Percentiles rank a stretch among this genome's conserved stretches.
Evolutionary conservation across 2,113 vertebrate genomes (phyloP).

Genomic region (Gallinago media): DNA sequence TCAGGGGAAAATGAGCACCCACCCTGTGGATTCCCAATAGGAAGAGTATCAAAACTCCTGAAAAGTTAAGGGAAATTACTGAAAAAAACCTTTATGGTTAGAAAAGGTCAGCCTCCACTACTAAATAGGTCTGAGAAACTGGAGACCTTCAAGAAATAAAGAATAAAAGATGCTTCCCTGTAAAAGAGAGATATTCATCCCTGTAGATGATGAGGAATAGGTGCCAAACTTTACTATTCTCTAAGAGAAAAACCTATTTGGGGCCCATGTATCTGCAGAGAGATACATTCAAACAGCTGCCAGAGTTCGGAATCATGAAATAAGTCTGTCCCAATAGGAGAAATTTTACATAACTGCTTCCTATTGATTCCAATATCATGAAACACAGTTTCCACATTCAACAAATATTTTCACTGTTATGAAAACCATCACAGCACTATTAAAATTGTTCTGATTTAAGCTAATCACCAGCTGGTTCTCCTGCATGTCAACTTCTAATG

Average conservation of each 20-base stretch:
- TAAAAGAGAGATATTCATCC: neutral
- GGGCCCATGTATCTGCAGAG: neutral
- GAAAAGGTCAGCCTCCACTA: neutral
- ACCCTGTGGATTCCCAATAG: neutral
- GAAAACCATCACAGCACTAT: neutral
- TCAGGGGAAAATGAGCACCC: neutral
- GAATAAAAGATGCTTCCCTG: neutral
- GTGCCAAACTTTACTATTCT: neutral
- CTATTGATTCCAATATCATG: neutral
- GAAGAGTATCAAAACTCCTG: neutral
- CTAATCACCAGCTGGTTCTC: neutral
- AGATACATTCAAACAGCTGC: neutral
- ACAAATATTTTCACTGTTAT: neutral
- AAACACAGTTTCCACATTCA: neutral
- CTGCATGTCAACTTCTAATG: neutral
- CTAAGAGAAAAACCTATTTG: neutral
- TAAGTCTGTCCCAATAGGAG: neutral
- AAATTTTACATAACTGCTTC: neutral
- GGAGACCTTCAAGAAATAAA: neutral
- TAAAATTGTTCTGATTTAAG: neutral
- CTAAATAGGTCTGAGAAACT: neutral
- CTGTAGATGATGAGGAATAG: neutral
- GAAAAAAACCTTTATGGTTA: rapidly evolving
- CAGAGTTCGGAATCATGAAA: neutral
- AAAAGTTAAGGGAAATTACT: neutral